phyloP scores from a whole-genome alignment of 2,888 invertebrate genomes.

The Epinotia nisella region DNA sequence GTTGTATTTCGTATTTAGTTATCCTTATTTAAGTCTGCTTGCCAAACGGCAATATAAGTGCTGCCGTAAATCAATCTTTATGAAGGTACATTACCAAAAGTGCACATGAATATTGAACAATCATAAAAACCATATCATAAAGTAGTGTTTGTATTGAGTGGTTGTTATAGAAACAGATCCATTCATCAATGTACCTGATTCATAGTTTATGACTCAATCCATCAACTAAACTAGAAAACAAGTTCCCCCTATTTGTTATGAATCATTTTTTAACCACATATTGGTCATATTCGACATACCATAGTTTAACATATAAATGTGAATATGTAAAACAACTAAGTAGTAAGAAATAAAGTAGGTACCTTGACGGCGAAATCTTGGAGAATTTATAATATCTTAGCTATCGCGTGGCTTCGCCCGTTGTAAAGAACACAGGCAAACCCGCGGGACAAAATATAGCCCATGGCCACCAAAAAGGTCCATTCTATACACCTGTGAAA shows the following conservation, averaged over 20 bases:
- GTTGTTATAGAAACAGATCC: slow-evolving; percentile 42
- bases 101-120: slow-evolving; percentile 18
- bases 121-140: background rate
- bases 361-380: no score
- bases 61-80: no score
- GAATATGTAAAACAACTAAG: background rate
- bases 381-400: no score
- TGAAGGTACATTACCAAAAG: background rate
- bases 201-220: slow-evolving; percentile 36
- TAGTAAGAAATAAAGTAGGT: no score
- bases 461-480: no score
- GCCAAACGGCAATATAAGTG: no score
- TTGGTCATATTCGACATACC: slow-evolving; percentile 7
- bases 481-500: no score
- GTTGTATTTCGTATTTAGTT: no score
- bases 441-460: no score
- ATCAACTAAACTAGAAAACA: slow-evolving; percentile 21
- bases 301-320: background rate
- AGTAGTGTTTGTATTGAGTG: slow-evolving; percentile 36
- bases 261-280: slow-evolving; percentile 26
- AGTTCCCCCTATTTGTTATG: slow-evolving; percentile 9
- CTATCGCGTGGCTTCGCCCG: no score
- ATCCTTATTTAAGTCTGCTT: no score
- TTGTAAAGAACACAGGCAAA: no score
- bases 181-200: slow-evolving; percentile 30